These are phyloP conservation scores for Frieseomelitta varia DNA, from an alignment of 1,140 invertebrate species.

Conservation along the genomic window DNA sequence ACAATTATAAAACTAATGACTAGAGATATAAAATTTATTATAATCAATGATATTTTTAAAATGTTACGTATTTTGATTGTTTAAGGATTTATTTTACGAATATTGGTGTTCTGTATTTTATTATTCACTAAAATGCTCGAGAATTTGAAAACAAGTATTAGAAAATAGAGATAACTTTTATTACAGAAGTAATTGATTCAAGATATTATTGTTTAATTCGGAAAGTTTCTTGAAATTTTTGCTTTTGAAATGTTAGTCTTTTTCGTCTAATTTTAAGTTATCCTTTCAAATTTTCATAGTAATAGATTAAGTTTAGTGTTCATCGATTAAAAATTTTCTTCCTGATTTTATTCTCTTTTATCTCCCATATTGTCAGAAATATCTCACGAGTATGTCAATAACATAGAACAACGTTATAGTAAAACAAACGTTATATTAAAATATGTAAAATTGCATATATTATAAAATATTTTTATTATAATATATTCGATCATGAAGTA, in stretches of 20 bases:
- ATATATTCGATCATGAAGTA: too few relatives aligned
- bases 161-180: not conserved
- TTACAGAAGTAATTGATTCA: not conserved
- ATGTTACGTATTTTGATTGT: not conserved
- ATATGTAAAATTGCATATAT: too few relatives aligned
- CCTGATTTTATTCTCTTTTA: not conserved
- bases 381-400: not conserved
- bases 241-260: too few relatives aligned
- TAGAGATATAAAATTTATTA: not conserved
- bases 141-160: not conserved
- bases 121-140: not conserved
- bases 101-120: not conserved
- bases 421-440: too few relatives aligned
- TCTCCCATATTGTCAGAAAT: not conserved
- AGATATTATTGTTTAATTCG: not conserved
- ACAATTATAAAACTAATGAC: not conserved
- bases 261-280: too few relatives aligned
- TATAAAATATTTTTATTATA: too few relatives aligned
- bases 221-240: not conserved
- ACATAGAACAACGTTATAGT: not conserved
- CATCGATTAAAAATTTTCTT: not conserved
- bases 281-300: not conserved
- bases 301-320: not conserved
- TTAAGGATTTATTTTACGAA: not conserved
- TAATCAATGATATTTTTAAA: not conserved